A percentile compares a stretch with the other conserved stretches of the same genome.
Conservation (phyloP, 2,797 vertebrate species). For the Etheostoma perlongum region DNA sequence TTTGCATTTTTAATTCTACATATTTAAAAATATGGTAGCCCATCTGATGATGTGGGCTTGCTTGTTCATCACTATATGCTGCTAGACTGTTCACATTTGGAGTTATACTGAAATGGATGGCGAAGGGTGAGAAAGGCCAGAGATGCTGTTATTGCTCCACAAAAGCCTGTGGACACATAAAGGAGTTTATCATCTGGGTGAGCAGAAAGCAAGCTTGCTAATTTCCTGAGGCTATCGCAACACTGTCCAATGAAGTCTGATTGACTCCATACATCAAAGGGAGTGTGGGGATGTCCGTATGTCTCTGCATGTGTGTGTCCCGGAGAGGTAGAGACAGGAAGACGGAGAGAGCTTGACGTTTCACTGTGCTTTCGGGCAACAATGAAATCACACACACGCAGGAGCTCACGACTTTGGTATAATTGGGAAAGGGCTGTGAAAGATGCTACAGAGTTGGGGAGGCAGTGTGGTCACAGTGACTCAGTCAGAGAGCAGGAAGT, state of each 20-base stretch:
- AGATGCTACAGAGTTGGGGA: slow-evolving; percentile 31
- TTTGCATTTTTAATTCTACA: background rate
- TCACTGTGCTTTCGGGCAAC: slow-evolving; percentile 29
- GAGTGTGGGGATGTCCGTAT: background rate
- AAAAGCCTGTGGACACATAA: slow-evolving; percentile 71
- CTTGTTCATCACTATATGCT: slow-evolving; percentile 1
- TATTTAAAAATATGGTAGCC: background rate
- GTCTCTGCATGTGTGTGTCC: slow-evolving; percentile 15
- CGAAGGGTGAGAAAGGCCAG: slow-evolving; percentile 46
- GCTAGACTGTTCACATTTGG: slow-evolving; percentile 6
- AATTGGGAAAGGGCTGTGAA: slow-evolving; percentile 62
- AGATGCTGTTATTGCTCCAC: slow-evolving; percentile 66
- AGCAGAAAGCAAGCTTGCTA: slow-evolving; percentile 58
- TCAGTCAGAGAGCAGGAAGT: slow-evolving; percentile 59
- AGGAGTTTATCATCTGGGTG: slow-evolving; percentile 69
- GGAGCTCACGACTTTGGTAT: slow-evolving; percentile 48
- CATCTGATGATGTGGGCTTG: background rate
- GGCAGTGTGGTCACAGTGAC: slow-evolving; percentile 38
- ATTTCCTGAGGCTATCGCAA: slow-evolving; percentile 68
- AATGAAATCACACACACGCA: slow-evolving; percentile 40
- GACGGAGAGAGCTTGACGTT: background rate
- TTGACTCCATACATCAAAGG: slow-evolving; percentile 77
- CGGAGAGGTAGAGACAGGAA: slow-evolving; percentile 6
- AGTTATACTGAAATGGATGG: slow-evolving; percentile 52
- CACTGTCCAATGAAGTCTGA: slow-evolving; percentile 70